Evolutionary conservation across 1,140 invertebrate species (phyloP), one percentile per base, ranked within the genome.

Genomic region (Apis dorsata): DNA sequence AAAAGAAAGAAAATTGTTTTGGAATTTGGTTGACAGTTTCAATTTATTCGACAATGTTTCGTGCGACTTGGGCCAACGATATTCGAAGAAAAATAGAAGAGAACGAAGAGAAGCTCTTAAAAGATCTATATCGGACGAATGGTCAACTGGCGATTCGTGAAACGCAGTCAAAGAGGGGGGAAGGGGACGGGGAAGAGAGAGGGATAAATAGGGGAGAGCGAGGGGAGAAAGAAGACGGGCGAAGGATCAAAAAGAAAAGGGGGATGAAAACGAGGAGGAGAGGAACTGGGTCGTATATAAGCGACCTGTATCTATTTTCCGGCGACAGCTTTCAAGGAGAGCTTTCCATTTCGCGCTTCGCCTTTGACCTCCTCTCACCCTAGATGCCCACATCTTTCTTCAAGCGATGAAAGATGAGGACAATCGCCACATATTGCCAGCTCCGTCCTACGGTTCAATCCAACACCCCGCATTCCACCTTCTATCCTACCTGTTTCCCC

Each of bases 391-490:
- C 11, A 44, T 44, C 69, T 21, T 59, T 66, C 24, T 78, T 28
- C 74, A 49, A 19, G 83, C 73, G 82, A 86, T 81, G 85, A 88
- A 78, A 88, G 86, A 88, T 81, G 86, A 86, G 73, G 74, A 86
- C 86, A 88, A 86, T 85, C 86, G 83, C 82, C 79, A 75, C 85
- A 79, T 88, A 88, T 82, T 86, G 85, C 82, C 44, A 51, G 17
- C 34, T 49, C 53, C n/a, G 62, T 34, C 62, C n/a, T 51, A 81
- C 72, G 62, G 49, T 63, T 15, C 69, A 44, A 73, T 80, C 49
- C 24, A 73, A 73, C 69, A 24, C 7, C 10, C 49, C 65, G 1
- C 34, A 24, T 17, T 19, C 12, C 28, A 19, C 51, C 51, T 80
- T 55, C 63, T 63, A 71, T 69, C 49, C 17, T n/a, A 2, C 34